Evolutionary conservation across 2,113 vertebrate species (phyloP).

Genomic region (Siniperca knerii): DNA sequence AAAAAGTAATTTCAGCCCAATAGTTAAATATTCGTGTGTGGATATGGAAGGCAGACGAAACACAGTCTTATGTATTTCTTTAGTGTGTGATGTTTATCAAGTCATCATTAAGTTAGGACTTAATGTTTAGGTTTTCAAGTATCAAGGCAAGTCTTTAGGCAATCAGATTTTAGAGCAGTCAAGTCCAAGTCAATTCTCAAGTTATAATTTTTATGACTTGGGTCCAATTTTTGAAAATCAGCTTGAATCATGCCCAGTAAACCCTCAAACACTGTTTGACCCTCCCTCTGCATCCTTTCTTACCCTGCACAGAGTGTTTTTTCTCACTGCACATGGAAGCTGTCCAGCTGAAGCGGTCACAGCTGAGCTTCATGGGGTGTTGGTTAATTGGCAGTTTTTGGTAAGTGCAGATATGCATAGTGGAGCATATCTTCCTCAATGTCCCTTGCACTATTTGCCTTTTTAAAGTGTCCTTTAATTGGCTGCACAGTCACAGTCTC

Average conservation of each 20-base stretch:
- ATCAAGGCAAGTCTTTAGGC: neutral
- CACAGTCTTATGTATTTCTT: neutral
- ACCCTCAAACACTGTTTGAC: slow-evolving; percentile 22
- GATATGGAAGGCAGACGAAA: neutral
- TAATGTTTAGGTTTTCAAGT: neutral
- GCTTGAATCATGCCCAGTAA: neutral
- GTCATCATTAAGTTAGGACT: neutral
- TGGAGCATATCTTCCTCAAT: slow-evolving; percentile 77
- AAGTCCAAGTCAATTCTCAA: neutral
- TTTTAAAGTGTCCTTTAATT: slow-evolving; percentile 78
- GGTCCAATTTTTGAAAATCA: neutral
- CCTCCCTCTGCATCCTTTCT: slow-evolving; percentile 22
- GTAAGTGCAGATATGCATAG: slow-evolving; percentile 78
- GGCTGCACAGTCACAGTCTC: slow-evolving; percentile 81
- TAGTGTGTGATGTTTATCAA: neutral
- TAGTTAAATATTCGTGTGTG: neutral
- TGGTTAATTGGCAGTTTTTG: slow-evolving; percentile 79
- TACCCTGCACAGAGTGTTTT: slow-evolving; percentile 43
- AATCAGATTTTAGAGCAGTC: neutral
- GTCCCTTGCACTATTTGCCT: slow-evolving; percentile 69
- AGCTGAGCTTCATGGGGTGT: slow-evolving; percentile 77
- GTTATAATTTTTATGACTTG: neutral
- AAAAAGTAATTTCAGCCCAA: neutral
- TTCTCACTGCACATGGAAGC: slow-evolving; percentile 69
- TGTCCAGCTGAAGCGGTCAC: slow-evolving; percentile 59